phyloP scores from a whole-genome alignment of 2,888 invertebrate genomes.

The Trypoxylon attenuatum region DNA sequence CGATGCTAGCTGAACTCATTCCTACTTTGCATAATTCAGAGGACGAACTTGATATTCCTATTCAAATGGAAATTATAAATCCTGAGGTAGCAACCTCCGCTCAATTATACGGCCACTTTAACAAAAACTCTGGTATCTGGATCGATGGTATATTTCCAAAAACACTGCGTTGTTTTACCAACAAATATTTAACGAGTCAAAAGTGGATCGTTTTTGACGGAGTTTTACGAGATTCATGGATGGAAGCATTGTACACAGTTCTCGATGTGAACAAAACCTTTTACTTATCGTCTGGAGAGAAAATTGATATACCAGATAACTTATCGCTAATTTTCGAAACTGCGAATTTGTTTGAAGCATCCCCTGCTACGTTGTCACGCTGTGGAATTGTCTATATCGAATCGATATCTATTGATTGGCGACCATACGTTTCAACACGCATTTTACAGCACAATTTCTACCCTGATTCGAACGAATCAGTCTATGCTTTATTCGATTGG shows the following conservation, averaged over 20 bases:
- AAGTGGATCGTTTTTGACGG: conserved; percentile 82
- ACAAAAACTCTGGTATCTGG: conserved; percentile 77
- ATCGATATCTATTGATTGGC: conserved; percentile 77
- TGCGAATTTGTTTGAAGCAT: conserved; percentile 76
- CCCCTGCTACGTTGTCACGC: conserved; percentile 79
- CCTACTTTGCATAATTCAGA: conserved; percentile 63
- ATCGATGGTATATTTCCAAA: conserved; percentile 75
- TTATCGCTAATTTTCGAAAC: conserved; percentile 80
- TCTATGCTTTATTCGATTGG: conserved; percentile 76
- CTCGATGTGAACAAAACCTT: conserved; percentile 77
- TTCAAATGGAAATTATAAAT: conserved; percentile 76
- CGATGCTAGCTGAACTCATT: conserved; percentile 74
- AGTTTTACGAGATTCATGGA: conserved; percentile 78
- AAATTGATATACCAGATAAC: conserved; percentile 75
- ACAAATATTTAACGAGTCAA: conserved; percentile 73
- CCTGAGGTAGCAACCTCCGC: conserved; percentile 78
- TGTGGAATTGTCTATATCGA: conserved; percentile 81
- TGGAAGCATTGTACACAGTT: conserved; percentile 79
- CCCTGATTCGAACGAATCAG: conserved; percentile 57
- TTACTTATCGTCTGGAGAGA: conserved; percentile 79
- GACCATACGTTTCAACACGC: conserved; percentile 71
- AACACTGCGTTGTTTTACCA: conserved; percentile 74
- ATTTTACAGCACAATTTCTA: conserved; percentile 51
- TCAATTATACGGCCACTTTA: conserved; percentile 78
- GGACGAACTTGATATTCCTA: conserved; percentile 60